Evolutionary conservation across 64 coral and sea anemone genomes (phyloP), one percentile per base, ranked within the genome.

Genomic region (Montipora sp.): DNA sequence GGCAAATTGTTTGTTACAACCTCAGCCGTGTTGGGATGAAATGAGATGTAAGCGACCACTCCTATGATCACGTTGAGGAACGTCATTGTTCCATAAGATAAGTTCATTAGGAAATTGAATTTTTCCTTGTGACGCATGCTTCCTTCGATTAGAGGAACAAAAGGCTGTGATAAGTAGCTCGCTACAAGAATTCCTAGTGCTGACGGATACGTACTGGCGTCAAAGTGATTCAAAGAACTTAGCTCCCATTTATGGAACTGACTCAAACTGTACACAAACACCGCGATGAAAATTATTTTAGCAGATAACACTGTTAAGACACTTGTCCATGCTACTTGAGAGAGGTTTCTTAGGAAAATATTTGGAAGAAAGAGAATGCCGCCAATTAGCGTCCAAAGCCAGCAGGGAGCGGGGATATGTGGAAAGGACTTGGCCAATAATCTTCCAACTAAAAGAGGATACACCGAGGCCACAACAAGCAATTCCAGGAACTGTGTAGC

Each of bases 271-370:
- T 98, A 98, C 5, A 73, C 67, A n/a, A 98, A 78, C 15, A 98
- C 94, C 16, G 91, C 88, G 19, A 91, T 70, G 59, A 98, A 98
- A 81, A 98, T 95, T 45, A 98, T 77, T 83, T 91, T 93, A 10
- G 96, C 96, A 10, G 96, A 93, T n/a, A 95, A 53, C 72, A 98
- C 94, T n/a, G 94, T 95, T 57, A 95, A 71, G 76, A 98, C 88
- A 80, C 96, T 98, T 67, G 96, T 98, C 96, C 96, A 98, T 49
- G 96, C 94, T n/a, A 98, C 96, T 84, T 98, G 96, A 4, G 96
- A 98, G 19, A 98, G 60, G 36, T 98, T 98, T 83, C 65, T 93
- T 9, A 98, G 80, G 55, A 98, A 95, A 51, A 93, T 88, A 75
- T 98, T 98, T 71, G 96, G 96, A 50, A 98, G 10, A 83, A 98